Base-by-base conservation (phyloP, 2,888 invertebrate species). In the Nephrotoma guestfalica region DNA sequence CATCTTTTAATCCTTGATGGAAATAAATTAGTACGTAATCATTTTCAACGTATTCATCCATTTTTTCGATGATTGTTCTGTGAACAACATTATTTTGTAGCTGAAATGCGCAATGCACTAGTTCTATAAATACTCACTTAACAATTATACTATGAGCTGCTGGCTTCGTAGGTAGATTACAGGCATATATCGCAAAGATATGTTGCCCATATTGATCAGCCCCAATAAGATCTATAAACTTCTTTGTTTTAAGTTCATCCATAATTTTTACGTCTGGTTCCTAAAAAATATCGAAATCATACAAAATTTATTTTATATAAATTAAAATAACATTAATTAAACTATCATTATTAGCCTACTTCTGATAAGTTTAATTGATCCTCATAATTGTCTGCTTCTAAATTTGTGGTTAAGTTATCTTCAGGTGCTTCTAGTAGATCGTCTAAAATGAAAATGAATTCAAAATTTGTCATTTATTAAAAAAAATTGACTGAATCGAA, bases 1-100 rank as follows among this genome's bases (percentile, higher is more conserved):
- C 96, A 90, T 97, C 98, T 85, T 96, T 96, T 85, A 99, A 94
- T 13, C 99, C 99, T 92, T 96, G 96, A 92, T 99, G 99, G 90
- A 99, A 98, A 92, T 99, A 99, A 3, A 99, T 97, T 87, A 99
- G 94, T 89, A 97, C 97, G 92, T 99, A 99, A 91, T 99, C 99
- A 92, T 98, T 98, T 91, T 99, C 98, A 87, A 99, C 99, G 91
- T 97, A 99, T 91, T 97, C 97, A 92, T 99, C 98, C 91, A 99
- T 93, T 86, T 98, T 98, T 91, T 96, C 95, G 92, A 96, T 97
- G 89, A 99, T 93, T 92, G 97, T 98, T 91, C 99, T 98, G 90
- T 11, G 5, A 51, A 86, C 11, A 84, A 83, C 6, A 85, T 85
- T 7, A 85, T 43, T 18, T 85, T 18, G 7, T n/a, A 86, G 40